These are phyloP conservation scores for Emydoidea blandingii DNA, from an alignment of 2,797 vertebrate genomes.

Conservation along the genomic window DNA sequence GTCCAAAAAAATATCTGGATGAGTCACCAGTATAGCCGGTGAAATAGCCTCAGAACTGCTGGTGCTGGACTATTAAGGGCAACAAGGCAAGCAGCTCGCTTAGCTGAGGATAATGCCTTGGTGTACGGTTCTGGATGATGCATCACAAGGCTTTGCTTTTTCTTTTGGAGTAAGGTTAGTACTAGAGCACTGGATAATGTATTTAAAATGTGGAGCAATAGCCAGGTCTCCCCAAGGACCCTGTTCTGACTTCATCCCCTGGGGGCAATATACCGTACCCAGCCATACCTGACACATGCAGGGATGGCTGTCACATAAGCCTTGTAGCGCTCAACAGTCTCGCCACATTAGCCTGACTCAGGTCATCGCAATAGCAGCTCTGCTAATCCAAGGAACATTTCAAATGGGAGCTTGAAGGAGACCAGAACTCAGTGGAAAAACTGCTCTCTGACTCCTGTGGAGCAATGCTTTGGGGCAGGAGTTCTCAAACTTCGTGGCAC, in stretches of 20 bases:
- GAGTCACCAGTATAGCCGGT: not conserved
- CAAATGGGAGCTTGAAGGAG: not conserved
- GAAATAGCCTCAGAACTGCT: not conserved
- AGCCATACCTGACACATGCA: not conserved
- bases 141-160: not conserved
- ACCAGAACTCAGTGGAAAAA: not conserved
- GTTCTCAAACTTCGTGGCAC: too few relatives aligned
- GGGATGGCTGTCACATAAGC: not conserved
- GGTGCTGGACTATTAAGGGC: not conserved
- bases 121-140: not conserved
- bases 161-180: not conserved
- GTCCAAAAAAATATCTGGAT: not conserved
- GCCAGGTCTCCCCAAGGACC: not conserved
- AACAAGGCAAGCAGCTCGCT: not conserved
- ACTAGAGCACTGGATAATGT: not conserved
- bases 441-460: too few relatives aligned
- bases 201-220: too few relatives aligned
- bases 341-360: too few relatives aligned
- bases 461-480: too few relatives aligned
- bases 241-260: not conserved
- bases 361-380: not conserved
- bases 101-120: not conserved
- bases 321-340: not conserved
- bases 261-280: fast-evolving
- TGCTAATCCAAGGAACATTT: not conserved